A percentile compares a stretch with the other conserved stretches of the same genome.
Evolutionary conservation across 2,888 invertebrate genomes (phyloP).

Genomic region (Diarsia rubi): DNA sequence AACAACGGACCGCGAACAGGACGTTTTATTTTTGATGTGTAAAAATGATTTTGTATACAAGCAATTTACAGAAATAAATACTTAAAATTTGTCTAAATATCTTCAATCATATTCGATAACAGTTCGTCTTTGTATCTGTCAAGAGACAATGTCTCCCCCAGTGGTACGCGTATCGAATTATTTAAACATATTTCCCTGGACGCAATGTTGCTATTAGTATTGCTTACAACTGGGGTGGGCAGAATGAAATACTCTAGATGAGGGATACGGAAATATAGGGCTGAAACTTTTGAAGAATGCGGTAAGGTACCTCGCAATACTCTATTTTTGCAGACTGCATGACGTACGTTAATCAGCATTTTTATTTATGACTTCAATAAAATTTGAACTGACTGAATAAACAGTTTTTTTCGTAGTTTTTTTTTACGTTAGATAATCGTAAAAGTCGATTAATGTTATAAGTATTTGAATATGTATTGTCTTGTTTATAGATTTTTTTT

Average conservation of each 20-base stretch:
- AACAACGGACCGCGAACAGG: too few relatives aligned
- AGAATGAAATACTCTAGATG: slow-evolving; percentile 32
- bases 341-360: neutral
- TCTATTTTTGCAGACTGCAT: neutral
- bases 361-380: neutral
- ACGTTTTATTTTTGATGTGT: too few relatives aligned
- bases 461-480: neutral
- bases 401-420: neutral
- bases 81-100: slow-evolving; percentile 19
- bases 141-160: slow-evolving; percentile 38
- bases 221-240: slow-evolving; percentile 25
- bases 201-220: slow-evolving; percentile 54
- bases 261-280: slow-evolving; percentile 2
- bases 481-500: neutral
- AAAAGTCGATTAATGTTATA: neutral
- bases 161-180: slow-evolving; percentile 78
- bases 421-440: neutral
- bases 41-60: neutral
- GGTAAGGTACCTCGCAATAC: neutral
- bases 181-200: slow-evolving; percentile 83
- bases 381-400: neutral
- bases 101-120: slow-evolving; percentile 32
- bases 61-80: neutral
- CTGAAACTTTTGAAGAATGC: neutral
- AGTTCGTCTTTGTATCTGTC: neutral